phyloP scores from a whole-genome alignment of 2,888 invertebrate genomes.

The Deilephila porcellus region DNA sequence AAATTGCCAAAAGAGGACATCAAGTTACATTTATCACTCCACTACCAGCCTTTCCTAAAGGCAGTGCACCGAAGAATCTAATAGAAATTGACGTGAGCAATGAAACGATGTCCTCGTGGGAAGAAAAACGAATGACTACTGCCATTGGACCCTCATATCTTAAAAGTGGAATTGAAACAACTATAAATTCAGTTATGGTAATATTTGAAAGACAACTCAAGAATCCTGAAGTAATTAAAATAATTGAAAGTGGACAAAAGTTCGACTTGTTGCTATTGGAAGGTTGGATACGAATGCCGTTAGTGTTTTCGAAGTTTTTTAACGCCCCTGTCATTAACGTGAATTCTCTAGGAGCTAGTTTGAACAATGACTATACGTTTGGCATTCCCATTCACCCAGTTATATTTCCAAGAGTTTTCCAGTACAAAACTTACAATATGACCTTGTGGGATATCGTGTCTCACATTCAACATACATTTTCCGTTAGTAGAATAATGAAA shows the following conservation, averaged over 20 bases:
- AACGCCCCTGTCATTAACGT: conserved; percentile 60
- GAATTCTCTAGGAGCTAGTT: conserved; percentile 51
- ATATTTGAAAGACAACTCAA: background rate
- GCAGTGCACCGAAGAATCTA: conserved; percentile 46
- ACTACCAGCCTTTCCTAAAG: conserved; percentile 46
- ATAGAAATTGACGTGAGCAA: conserved; percentile 53
- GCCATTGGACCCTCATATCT: background rate
- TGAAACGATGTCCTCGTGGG: background rate
- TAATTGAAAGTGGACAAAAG: conserved; percentile 39
- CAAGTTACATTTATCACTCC: conserved; percentile 51
- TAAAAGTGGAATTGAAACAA: background rate
- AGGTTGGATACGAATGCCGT: conserved; percentile 44
- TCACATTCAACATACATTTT: background rate
- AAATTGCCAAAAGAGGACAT: conserved; percentile 51
- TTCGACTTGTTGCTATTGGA: conserved; percentile 59
- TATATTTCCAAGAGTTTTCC: conserved; percentile 30
- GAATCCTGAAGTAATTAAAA: conserved; percentile 39
- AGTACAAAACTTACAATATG: background rate
- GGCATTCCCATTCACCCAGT: conserved; percentile 52
- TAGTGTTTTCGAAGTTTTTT: conserved; percentile 52
- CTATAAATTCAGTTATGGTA: background rate
- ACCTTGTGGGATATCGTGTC: background rate
- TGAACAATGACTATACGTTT: conserved; percentile 40
- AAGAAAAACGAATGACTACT: background rate
- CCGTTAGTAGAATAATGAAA: background rate